Conservation (phyloP, 1,140 invertebrate species). For the Apis cerana region DNA sequence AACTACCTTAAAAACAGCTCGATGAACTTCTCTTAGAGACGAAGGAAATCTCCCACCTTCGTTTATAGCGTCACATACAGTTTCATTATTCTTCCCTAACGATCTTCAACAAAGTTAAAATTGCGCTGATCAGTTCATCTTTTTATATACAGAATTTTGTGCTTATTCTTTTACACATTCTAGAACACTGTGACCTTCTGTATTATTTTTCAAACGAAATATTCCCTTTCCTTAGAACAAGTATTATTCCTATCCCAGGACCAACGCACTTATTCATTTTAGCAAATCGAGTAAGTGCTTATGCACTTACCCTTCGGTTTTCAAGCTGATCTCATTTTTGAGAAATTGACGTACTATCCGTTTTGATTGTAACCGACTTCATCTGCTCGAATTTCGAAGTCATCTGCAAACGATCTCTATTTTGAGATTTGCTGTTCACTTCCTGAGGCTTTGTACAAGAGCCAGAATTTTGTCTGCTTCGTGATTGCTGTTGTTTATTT, state of each 20-base stretch:
- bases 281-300: constrained; percentile 41
- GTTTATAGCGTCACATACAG: not conserved
- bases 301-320: constrained; percentile 7
- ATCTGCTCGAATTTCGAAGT: constrained; percentile 49
- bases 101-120: not conserved
- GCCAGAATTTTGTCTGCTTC: constrained; percentile 72
- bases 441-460: constrained; percentile 70
- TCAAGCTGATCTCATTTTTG: constrained; percentile 48
- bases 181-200: not conserved
- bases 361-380: constrained; percentile 41
- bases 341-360: constrained; percentile 30
- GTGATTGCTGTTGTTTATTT: constrained; percentile 62
- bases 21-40: not conserved
- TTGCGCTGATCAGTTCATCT: not conserved
- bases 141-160: constrained; percentile 23
- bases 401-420: constrained; percentile 53
- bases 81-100: constrained; percentile 10
- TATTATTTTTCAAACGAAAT: not conserved
- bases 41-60: not conserved
- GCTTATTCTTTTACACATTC: not conserved
- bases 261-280: constrained; percentile 14
- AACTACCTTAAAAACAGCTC: constrained; percentile 34
- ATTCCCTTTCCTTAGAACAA: constrained; percentile 13
- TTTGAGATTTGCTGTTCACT: constrained; percentile 52
- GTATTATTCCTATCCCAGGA: not conserved